Evolutionary conservation across 2,888 invertebrate species (phyloP), one percentile per base, ranked within the genome.

Genomic region (Cetonia aurata): DNA sequence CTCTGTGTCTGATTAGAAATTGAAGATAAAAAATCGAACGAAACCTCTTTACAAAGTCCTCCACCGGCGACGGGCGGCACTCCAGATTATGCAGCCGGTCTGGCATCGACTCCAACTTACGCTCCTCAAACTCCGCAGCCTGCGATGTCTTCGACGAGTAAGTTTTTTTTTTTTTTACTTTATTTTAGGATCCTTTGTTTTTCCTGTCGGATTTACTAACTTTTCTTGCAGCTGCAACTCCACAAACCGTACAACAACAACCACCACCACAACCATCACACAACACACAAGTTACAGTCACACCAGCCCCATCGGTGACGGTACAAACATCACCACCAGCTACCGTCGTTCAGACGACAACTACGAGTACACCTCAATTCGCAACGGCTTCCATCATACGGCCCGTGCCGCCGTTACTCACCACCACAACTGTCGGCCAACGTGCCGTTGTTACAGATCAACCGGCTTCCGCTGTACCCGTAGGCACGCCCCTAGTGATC

Each of bases 1-100:
- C 1, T 37, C 52, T 42, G 70, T 69, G 46, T 48, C 37, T 59
- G 76, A 60, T n/a, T 81, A 85, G 92, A 92, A 79, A 79, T 91
- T 56, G 92, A 92, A 79, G 92, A 89, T 77, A 90, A 89, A 79
- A 90, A 90, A 75, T 85, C 87, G 3, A 89, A 89, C 73, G 86
- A 85, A 77, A 83, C 79, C 59, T 76, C 81, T 0, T 48, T 83
- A 10, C 82, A 82, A 71, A 83, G 82, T 74, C 83, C 82, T 42
- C 81, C 81, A 15, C 79, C 71, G 12, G 75, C 82, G 0, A 74
- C 83, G 1, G 76, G 82, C 25, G 76, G 85, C 0, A 93, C 94
- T 6, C 95, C 95, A 0, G 95, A 95, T 82, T 95, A 95, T 83
- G 95, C 95, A 9, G 93, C 92, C 67, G 94, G 94, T 10, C 85